phyloP scores from a whole-genome alignment of 2,888 invertebrate genomes.

The Germaria angustata region DNA sequence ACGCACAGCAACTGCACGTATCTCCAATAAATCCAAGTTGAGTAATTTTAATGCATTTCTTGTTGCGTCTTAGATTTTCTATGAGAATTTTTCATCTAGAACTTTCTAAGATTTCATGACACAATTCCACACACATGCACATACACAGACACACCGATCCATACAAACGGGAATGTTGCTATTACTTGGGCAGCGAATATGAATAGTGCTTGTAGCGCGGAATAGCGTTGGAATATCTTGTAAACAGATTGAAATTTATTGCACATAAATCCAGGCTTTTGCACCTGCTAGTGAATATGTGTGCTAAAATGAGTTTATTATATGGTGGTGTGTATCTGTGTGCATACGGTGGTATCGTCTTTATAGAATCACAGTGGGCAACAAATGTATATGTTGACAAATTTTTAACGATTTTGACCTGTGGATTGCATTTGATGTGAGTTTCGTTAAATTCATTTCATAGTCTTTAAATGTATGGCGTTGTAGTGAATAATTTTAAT shows the following conservation, averaged over 20 bases:
- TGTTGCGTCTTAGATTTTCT: slow-evolving; percentile 57
- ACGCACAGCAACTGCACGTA: slow-evolving; percentile 23
- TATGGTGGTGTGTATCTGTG: background rate
- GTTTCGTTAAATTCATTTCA: too few relatives aligned
- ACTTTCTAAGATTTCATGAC: slow-evolving; percentile 19
- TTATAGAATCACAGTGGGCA: background rate
- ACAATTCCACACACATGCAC: background rate
- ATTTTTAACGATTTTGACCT: too few relatives aligned
- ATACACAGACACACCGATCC: background rate
- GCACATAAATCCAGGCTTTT: slow-evolving; percentile 78
- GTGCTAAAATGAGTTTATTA: slow-evolving; percentile 20
- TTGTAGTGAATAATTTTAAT: too few relatives aligned
- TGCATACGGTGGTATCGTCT: background rate
- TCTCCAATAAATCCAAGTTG: slow-evolving; percentile 45
- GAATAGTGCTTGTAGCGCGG: slow-evolving; percentile 38
- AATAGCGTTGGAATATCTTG: slow-evolving; percentile 51
- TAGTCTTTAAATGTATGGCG: too few relatives aligned
- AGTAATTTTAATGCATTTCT: slow-evolving; percentile 68
- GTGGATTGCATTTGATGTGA: too few relatives aligned
- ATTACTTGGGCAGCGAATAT: slow-evolving; percentile 6
- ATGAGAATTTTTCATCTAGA: slow-evolving; percentile 1
- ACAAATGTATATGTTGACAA: background rate
- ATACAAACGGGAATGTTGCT: background rate
- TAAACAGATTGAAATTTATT: slow-evolving; percentile 78
- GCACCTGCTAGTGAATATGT: slow-evolving; percentile 71